Evolutionary conservation across 2,113 vertebrate species (phyloP), one percentile per base, ranked within the genome.

Genomic region (Dolichallabes microphthalmus): DNA sequence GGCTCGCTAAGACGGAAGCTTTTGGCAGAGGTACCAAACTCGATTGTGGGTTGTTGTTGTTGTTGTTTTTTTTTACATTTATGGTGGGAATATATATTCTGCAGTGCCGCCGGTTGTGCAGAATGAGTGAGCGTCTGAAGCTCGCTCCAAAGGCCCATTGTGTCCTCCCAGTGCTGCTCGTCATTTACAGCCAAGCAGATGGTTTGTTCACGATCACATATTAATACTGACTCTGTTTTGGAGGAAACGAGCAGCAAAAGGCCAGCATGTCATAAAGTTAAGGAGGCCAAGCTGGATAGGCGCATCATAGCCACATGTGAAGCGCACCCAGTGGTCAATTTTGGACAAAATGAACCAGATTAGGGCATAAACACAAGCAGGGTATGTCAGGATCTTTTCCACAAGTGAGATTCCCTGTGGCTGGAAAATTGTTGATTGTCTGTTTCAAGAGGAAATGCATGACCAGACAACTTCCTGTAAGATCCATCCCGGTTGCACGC

Each of bases 151-250:
- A 91, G 90, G 91, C 88, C 90, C 90, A 92, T 94, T 94, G 93
- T 94, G 89, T 91, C 89, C 89, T 88, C 90, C 89, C 90, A 87
- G 89, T 92, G 79, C 82, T 92, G 90, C 92, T 92, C 90, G 93
- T 92, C 88, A 89, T 89, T 92, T 91, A 86, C 89, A 91, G 92
- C 89, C 89, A 82, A 90, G 92, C 93, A 93, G 93, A 94, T 94
- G 92, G 93, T 92, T 94, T 92, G 91, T 92, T 92, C 92, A 91
- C 91, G 90, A 88, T 85, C 85, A 91, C 92, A 89, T 93, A 91
- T 92, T 93, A 93, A 92, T 91, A 88, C 91, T 82, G 27, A 80
- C 80, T 90, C 86, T 77, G 87, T 89, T 89, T 88, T 83, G 91
- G 89, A 87, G 61, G 87, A 89, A 89, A 92, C 90, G 92, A 91